phyloP scores from a whole-genome alignment of 1,140 invertebrate species.

The Archivesica marissinica region DNA sequence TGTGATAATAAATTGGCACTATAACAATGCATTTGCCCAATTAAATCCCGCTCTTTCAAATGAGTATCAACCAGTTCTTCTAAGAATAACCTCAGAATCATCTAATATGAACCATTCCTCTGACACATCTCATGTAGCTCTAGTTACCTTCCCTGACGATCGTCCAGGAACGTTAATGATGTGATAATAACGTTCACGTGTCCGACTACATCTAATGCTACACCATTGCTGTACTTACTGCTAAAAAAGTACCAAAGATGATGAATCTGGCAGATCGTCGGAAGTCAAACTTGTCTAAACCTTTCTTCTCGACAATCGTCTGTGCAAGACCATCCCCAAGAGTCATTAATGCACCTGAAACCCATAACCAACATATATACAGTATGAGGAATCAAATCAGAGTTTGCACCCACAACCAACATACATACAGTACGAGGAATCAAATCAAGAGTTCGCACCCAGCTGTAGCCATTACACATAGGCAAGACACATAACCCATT shows the following conservation, averaged over 20 bases:
- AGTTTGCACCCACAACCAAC: not conserved
- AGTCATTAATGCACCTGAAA: slow-evolving; percentile 37
- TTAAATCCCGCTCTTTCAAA: too few relatives aligned
- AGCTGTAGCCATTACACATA: not conserved
- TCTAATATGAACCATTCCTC: too few relatives aligned
- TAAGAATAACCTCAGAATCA: too few relatives aligned
- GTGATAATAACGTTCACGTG: too few relatives aligned
- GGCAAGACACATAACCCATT: not conserved
- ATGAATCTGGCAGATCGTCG: slow-evolving; percentile 14
- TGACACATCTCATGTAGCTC: too few relatives aligned
- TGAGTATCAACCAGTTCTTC: too few relatives aligned
- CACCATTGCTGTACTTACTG: slow-evolving; percentile 9
- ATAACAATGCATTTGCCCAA: too few relatives aligned
- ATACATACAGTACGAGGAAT: not conserved
- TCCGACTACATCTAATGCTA: too few relatives aligned
- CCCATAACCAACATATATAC: not conserved
- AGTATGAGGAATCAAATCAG: not conserved
- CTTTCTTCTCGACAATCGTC: slow-evolving; percentile 27
- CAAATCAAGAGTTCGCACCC: not conserved
- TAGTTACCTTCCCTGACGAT: too few relatives aligned
- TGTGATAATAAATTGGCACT: too few relatives aligned
- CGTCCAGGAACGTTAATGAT: too few relatives aligned
- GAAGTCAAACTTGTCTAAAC: not conserved
- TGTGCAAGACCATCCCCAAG: slow-evolving; percentile 21
- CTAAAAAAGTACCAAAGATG: slow-evolving; percentile 24